Base-by-base conservation (phyloP, 2,888 invertebrate species). In the Acrobasis consociella region DNA sequence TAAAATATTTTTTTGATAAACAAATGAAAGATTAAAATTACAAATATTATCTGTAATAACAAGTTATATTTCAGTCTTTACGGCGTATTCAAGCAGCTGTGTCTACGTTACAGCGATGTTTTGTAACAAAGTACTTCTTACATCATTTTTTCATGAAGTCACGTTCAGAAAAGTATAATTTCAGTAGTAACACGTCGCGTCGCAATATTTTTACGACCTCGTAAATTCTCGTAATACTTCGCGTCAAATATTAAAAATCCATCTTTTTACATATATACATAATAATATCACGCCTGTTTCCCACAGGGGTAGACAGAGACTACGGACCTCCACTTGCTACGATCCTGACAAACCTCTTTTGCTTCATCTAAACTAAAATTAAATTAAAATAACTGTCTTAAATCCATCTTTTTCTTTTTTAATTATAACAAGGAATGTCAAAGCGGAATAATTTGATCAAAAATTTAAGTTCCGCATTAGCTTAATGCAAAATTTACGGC, bases 231-330 rank as follows among this genome's bases (percentile, higher is more conserved):
- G 56, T 42, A 56, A 56, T 56, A 42, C 42, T 56, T 22, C 42
- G 39, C 56, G 42, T 56, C 56, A 56, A 56, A 56, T 56, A 56
- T 56, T 42, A 56, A 56, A 56, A 56, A 42, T 16, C n/a, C 55
- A 39, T 55, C 38, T 39, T 55, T 55, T 72, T 75, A 71, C 73
- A 86, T 10, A 13, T 42, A 56, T n/a, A n/a, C n/a, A n/a, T n/a
- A n/a, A n/a, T n/a, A n/a, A n/a, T n/a, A n/a, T n/a, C n/a, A n/a
- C n/a, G n/a, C n/a, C n/a, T n/a, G n/a, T n/a, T n/a, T n/a, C n/a
- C n/a, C n/a, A n/a, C n/a, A n/a, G n/a, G n/a, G n/a, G n/a, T n/a
- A n/a, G n/a, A n/a, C n/a, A n/a, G n/a, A n/a, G n/a, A n/a, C n/a
- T n/a, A n/a, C n/a, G n/a, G n/a, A n/a, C n/a, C n/a, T n/a, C n/a